Evolutionary conservation across 2,797 vertebrate species (phyloP).

Genomic region (Ara ararauna): DNA sequence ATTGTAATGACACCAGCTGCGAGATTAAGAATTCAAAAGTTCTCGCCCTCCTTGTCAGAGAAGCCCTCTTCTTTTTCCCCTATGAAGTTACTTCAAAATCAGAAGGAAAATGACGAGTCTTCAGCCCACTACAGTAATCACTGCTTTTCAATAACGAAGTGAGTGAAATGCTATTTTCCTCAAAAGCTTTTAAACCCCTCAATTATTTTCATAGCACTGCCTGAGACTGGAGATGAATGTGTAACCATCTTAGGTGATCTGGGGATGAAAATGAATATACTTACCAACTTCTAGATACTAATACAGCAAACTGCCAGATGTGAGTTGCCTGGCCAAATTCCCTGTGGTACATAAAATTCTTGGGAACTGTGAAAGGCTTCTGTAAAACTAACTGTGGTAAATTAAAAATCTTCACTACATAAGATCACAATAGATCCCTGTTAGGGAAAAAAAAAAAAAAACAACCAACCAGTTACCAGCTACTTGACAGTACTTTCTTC

Average conservation of each 20-base stretch:
- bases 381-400: neutral
- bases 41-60: neutral
- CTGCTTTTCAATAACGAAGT: neutral
- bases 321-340: neutral
- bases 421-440: neutral
- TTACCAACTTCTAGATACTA: neutral
- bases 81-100: neutral
- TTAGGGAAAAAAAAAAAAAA: neutral
- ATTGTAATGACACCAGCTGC: neutral
- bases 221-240: neutral
- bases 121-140: neutral
- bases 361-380: neutral
- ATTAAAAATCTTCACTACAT: neutral
- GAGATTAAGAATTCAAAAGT: neutral
- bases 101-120: neutral
- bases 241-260: neutral
- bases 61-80: neutral
- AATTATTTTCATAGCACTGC: neutral
- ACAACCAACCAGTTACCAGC: neutral
- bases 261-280: neutral
- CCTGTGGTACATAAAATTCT: neutral
- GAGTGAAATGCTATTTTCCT: neutral
- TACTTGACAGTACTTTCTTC: neutral
- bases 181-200: neutral
- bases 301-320: neutral